Base-by-base conservation (phyloP, 2,797 vertebrate species). In the Xiphorhynchus erythropygius region DNA sequence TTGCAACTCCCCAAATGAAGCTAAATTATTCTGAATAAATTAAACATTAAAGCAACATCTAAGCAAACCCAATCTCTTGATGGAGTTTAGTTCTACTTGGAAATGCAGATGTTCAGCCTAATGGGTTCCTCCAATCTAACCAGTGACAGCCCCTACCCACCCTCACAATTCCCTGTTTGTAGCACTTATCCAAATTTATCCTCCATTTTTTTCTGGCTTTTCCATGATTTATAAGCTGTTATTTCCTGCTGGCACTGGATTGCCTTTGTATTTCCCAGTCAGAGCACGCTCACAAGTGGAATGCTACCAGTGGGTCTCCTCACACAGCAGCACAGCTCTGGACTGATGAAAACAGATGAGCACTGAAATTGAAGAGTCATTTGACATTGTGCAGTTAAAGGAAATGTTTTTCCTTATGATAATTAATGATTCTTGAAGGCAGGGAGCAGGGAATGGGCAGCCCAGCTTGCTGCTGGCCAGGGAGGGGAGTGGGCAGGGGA, bases 11-110 rank as follows among this genome's bases (percentile, higher is more conserved):
- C 76, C 62, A 89, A 79, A 92, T 94, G 70, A 93, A 62, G 67
- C 91, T 57, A 42, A 91, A 94, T 94, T 94, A 91, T 77, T 90
- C 64, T 74, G 91, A 89, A 94, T 93, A 88, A 95, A 96, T 35
- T 63, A 88, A 91, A 76, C 16, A 33, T 64, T 92, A 85, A 93
- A 76, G 21, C 62, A 87, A 28, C 35, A 76, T 53, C 68, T 59
- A 78, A 94, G 67, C 50, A 77, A 84, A 67, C 10, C 46, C n/a
- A 53, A 5, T 39, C 78, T 88, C 59, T 55, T 67, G 62, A 42
- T 41, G 39, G 42, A 77, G 19, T 65, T 89, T 52, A 76, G 65
- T 24, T 35, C 28, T 47, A 21, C 52, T 84, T 87, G 63, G 56
- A 93, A 89, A 87, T 62, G 37, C 12, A 83, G 87, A 57, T 7